Percentiles rank a stretch among this genome's conserved stretches.
phyloP scores from a whole-genome alignment of 92 coral and sea anemone species.

The Scolanthus callimorphus region DNA sequence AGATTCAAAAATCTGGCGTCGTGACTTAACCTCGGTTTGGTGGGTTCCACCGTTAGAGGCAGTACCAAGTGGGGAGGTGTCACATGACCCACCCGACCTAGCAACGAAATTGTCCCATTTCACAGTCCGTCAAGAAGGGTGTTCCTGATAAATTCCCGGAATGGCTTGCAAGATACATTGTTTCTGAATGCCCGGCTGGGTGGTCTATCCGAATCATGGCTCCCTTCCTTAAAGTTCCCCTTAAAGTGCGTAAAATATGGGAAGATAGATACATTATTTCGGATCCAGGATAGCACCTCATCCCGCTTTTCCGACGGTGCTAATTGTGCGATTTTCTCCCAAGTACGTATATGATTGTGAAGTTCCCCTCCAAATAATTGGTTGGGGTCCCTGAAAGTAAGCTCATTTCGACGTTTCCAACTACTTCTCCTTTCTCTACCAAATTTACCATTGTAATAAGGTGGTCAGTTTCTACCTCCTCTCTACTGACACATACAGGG shows the following conservation, averaged over 20 bases:
- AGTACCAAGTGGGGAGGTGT: slow-evolving; percentile 6
- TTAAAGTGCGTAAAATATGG: slow-evolving; percentile 24
- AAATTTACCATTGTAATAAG: neutral
- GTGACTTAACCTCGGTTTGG: slow-evolving; percentile 17
- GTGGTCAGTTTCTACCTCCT: slow-evolving; percentile 10
- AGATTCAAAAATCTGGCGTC: slow-evolving; percentile 6
- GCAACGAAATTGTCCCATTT: slow-evolving; percentile 1
- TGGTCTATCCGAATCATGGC: slow-evolving; percentile 1
- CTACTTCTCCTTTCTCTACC: neutral
- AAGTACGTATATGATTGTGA: slow-evolving; percentile 9
- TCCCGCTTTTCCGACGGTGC: slow-evolving; percentile 3
- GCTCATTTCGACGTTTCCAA: neutral
- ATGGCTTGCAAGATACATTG: slow-evolving; percentile 6
- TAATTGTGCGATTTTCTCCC: slow-evolving; percentile 10
- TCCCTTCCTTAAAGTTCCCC: slow-evolving; percentile 24
- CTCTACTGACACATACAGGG: slow-evolving; percentile 21
- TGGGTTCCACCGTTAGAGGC: slow-evolving; percentile 17
- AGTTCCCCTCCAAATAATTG: slow-evolving; percentile 18
- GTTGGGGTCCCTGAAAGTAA: slow-evolving; percentile 3
- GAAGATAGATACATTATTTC: slow-evolving; percentile 17
- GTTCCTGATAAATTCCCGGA: neutral
- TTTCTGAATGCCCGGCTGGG: slow-evolving; percentile 5
- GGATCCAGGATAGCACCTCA: slow-evolving; percentile 20
- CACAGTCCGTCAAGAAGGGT: neutral
- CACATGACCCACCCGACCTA: slow-evolving; percentile 6